Percentiles rank a stretch among this genome's conserved stretches.
These are phyloP conservation scores for Apantesis nais DNA, from an alignment of 2,888 invertebrate species.

Conservation along the genomic window DNA sequence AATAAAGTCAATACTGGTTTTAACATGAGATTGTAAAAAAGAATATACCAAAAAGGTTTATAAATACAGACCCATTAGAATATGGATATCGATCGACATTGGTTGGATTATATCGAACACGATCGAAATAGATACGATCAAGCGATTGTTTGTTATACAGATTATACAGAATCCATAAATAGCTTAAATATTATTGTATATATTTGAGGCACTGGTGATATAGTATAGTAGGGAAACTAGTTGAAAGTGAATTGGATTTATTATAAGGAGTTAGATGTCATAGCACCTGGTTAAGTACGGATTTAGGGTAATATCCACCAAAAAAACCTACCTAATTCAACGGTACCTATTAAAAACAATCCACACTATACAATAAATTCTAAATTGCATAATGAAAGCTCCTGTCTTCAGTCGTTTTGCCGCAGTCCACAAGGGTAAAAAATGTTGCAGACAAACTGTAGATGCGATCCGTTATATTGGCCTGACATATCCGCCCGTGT, in stretches of 20 bases:
- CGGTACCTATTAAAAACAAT: background rate
- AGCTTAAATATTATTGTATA: background rate
- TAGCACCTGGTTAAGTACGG: background rate
- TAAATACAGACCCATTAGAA: constrained; percentile 49
- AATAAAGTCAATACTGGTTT: background rate
- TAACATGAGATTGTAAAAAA: background rate
- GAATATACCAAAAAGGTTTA: constrained; percentile 38
- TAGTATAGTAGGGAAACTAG: background rate
- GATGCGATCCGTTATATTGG: too few species aligned
- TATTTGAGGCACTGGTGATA: background rate
- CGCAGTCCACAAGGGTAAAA: too few species aligned
- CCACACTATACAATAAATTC: too few species aligned
- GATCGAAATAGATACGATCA: constrained; percentile 50
- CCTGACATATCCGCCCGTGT: too few species aligned
- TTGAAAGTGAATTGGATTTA: background rate
- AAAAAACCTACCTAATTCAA: background rate
- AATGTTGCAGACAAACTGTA: too few species aligned
- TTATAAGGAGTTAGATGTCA: too few species aligned
- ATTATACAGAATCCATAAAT: background rate
- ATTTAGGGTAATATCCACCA: background rate
- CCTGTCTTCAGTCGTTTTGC: too few species aligned
- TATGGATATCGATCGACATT: constrained; percentile 37
- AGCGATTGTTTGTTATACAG: constrained; percentile 31
- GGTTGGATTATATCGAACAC: constrained; percentile 49
- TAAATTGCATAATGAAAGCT: too few species aligned